Evolutionary conservation across 2,797 vertebrate species (phyloP), one percentile per base, ranked within the genome.

Genomic region (Cetoscarus ocellatus): DNA sequence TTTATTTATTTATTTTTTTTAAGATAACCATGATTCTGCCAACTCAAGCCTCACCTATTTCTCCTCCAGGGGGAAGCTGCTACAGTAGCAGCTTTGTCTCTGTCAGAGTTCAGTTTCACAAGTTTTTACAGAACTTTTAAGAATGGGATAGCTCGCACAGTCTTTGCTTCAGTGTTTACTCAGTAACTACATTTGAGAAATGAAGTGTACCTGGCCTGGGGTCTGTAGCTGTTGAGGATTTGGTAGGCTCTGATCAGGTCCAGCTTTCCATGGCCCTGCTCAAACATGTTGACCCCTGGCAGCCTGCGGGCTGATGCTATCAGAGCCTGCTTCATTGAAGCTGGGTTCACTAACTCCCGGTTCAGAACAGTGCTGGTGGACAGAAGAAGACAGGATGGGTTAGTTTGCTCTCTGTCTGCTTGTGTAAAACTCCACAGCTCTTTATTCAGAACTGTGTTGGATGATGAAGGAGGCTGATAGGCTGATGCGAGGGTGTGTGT

Each of bases 201-300:
- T 1, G 6, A 3, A 7, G 10, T 39, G 18, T 75, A 99, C 98
- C 98, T 99, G 80, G 98, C 98, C 90, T 99, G 98, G 5, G 98
- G 98, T 76, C 94, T 97, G 89, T 99, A 99, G 91, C 97, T 99
- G 92, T 95, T 99, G 81, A 99, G 98, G 77, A 99, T 95, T 94
- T 99, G 98, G 85, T 98, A 99, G 68, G 98, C 98, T 83, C 97
- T 84, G 59, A 99, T 96, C 55, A 99, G 95, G 87, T 99, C 98
- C 51, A 99, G 91, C 79, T 99, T 99, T 77, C 98, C 98, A 3
- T 99, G 98, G 51, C 98, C 98, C 88, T 99, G 98, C 67, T 99
- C 98, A 72, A 99, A 99, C 98, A 99, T 99, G 92, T 99, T 99
- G 83, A 99, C 97, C 1, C 98, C 98, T 0, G 98, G 98, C 70